A percentile compares a stretch with the other conserved stretches of the same genome.
These are phyloP conservation scores for Manis pentadactyla DNA, from an alignment of 2,797 vertebrate genomes.

Conservation along the genomic window DNA sequence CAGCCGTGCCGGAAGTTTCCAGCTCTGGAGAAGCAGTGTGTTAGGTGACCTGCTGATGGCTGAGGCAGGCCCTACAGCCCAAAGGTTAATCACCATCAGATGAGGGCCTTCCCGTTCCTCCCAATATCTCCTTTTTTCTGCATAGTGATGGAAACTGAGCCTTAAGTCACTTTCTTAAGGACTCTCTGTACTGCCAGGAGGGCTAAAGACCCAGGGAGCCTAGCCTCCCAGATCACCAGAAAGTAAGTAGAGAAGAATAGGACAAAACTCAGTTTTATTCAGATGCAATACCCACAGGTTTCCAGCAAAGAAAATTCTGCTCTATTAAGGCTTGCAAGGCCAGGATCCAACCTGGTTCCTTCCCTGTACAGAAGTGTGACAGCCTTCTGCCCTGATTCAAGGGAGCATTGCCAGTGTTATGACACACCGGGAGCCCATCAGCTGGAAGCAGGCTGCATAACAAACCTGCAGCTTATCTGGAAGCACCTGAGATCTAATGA, in stretches of 20 bases:
- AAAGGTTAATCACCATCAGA: neutral
- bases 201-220: no score
- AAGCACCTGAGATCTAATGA: neutral
- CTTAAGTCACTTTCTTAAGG: neutral
- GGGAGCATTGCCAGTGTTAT: neutral
- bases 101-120: neutral
- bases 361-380: no score
- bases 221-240: neutral
- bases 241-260: neutral
- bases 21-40: neutral
- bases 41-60: neutral
- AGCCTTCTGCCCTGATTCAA: neutral
- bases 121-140: neutral
- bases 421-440: neutral
- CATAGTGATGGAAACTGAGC: neutral
- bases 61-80: neutral
- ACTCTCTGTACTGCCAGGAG: neutral
- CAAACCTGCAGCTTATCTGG: neutral
- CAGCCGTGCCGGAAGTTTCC: no score
- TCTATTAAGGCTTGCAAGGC: neutral
- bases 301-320: neutral
- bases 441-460: no score
- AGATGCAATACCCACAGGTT: neutral
- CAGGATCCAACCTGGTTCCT: neutral
- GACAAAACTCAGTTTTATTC: neutral